phyloP scores from a whole-genome alignment of 2,888 invertebrate species.

The Brachypalpus laphriformis region DNA sequence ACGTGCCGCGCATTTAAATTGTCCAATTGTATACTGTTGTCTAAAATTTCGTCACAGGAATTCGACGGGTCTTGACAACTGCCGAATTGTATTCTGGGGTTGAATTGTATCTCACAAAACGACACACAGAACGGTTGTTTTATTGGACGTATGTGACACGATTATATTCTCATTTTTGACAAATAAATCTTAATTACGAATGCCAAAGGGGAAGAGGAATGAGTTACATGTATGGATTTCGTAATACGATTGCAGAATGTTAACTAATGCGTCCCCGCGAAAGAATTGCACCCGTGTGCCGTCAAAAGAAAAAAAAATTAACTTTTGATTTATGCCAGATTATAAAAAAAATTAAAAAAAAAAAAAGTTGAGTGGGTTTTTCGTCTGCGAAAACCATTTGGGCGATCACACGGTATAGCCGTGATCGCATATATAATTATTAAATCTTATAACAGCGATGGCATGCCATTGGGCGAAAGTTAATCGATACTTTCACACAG shows the following conservation, averaged over 20 bases:
- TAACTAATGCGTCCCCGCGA: constrained; percentile 39
- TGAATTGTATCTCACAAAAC: constrained; percentile 7
- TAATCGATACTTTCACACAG: constrained; percentile 40
- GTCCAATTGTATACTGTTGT: not conserved
- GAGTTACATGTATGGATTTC: too few species aligned
- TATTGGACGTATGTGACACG: constrained; percentile 66
- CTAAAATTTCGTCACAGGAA: constrained; percentile 51
- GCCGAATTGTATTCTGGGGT: not conserved
- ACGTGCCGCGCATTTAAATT: constrained; percentile 57
- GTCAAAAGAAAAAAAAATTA: not conserved
- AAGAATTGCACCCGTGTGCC: constrained; percentile 43
- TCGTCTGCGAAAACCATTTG: not conserved
- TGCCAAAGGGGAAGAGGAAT: not conserved
- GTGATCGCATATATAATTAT: constrained; percentile 22
- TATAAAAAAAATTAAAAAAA: not conserved
- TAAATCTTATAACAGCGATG: constrained; percentile 15
- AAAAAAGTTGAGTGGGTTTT: not conserved
- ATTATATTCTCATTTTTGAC: constrained; percentile 45
- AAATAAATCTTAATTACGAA: constrained; percentile 57
- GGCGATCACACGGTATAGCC: not conserved
- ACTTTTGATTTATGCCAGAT: constrained; percentile 22
- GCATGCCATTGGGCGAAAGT: constrained; percentile 52
- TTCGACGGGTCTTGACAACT: constrained; percentile 13
- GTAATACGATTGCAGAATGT: constrained; percentile 54
- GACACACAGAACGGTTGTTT: constrained; percentile 59